Conservation (phyloP, 1,140 invertebrate genomes). For the Phthorimaea operculella region DNA sequence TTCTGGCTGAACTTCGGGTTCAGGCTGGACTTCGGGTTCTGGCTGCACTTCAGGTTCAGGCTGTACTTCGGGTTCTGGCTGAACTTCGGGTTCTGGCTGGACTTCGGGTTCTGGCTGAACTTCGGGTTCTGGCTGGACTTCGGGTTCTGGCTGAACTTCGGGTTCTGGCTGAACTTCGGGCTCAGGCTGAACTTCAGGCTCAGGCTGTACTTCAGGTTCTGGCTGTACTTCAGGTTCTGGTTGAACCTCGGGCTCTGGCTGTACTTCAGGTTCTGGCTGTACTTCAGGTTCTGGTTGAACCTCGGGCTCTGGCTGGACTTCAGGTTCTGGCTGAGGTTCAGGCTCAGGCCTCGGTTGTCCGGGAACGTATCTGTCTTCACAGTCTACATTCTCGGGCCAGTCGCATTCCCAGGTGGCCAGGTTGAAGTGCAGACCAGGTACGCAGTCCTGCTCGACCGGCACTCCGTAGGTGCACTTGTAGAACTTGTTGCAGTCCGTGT, state of each 20-base stretch:
- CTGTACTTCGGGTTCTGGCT: no score
- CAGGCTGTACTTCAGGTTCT: no score
- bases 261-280: conserved; percentile 4
- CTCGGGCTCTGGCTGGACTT: conserved; percentile 4
- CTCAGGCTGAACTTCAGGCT: no score
- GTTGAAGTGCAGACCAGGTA: conserved; percentile 68
- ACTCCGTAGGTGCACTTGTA: conserved; percentile 68
- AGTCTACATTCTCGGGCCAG: conserved; percentile 65
- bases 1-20: no score
- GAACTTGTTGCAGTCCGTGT: conserved; percentile 70
- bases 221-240: conserved; percentile 4
- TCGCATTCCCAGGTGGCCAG: conserved; percentile 65
- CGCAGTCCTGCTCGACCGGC: conserved; percentile 63
- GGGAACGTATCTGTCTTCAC: conserved; percentile 41
- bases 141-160: no score
- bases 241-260: background rate
- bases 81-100: no score
- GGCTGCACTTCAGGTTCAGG: no score
- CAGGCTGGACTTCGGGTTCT: no score
- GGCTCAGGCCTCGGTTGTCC: conserved; percentile 5
- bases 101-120: no score
- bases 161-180: no score
- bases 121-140: no score
- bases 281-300: conserved; percentile 11
- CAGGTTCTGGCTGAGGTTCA: conserved; percentile 1